These are phyloP conservation scores for Anableps anableps DNA, from an alignment of 2,797 vertebrate genomes.

Conservation along the genomic window DNA sequence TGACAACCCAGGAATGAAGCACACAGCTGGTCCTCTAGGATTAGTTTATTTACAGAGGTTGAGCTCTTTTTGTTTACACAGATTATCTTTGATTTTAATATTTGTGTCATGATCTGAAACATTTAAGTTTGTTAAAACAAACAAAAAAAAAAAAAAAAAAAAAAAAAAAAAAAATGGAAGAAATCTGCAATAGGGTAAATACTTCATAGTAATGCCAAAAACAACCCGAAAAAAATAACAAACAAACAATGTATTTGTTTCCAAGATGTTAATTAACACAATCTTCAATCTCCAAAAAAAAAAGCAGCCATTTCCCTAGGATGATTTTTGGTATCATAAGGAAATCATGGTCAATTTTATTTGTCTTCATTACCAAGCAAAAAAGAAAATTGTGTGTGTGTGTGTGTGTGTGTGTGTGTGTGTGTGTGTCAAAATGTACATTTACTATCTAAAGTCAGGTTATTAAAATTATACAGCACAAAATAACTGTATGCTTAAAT, in stretches of 20 bases:
- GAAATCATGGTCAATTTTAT: background rate
- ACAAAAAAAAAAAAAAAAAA: background rate
- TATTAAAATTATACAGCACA: background rate
- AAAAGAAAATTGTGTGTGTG: no score
- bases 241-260: background rate
- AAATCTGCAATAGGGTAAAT: background rate
- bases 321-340: background rate
- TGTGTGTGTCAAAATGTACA: background rate
- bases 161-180: background rate
- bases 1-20: conserved; percentile 29
- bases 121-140: background rate
- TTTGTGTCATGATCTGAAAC: background rate
- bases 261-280: background rate
- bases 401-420: no score
- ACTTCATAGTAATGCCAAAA: background rate
- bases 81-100: background rate
- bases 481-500: background rate
- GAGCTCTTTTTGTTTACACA: background rate
- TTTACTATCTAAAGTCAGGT: background rate
- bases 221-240: background rate
- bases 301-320: background rate
- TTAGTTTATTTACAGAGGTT: background rate
- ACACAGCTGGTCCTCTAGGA: background rate
- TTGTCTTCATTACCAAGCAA: background rate
- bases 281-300: background rate